Percentiles rank a stretch among this genome's conserved stretches.
Evolutionary conservation across 2,888 invertebrate genomes (phyloP).

Genomic region (Fragum whitleyi): DNA sequence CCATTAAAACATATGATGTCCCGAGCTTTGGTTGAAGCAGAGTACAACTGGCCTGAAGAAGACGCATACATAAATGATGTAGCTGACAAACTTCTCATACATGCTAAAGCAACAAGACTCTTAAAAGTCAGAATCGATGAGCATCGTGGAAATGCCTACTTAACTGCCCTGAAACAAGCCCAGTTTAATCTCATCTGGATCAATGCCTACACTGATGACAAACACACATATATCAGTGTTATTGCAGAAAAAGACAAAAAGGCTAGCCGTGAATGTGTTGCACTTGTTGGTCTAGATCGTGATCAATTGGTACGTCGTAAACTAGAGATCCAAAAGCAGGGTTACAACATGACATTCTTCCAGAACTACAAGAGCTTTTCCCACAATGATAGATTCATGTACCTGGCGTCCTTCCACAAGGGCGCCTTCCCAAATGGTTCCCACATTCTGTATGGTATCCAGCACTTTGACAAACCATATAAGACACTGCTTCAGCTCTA

Average conservation of each 20-base stretch:
- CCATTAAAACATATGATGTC: constrained; percentile 72
- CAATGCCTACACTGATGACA: constrained; percentile 72
- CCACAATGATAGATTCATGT: constrained; percentile 68
- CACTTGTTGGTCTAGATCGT: constrained; percentile 74
- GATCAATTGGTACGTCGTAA: constrained; percentile 71
- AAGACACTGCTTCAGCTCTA: constrained; percentile 76
- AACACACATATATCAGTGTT: constrained; percentile 74
- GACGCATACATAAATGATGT: constrained; percentile 74
- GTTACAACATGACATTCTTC: constrained; percentile 79
- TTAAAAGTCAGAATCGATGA: constrained; percentile 77
- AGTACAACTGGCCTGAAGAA: constrained; percentile 63
- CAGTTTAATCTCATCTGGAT: constrained; percentile 78
- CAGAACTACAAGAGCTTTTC: constrained; percentile 80
- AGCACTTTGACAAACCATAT: constrained; percentile 78
- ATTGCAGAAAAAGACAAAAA: constrained; percentile 68
- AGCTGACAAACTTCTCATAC: constrained; percentile 69
- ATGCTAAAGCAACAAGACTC: constrained; percentile 62
- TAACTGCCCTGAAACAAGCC: constrained; percentile 73
- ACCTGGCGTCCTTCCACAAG: constrained; percentile 77
- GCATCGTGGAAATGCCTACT: constrained; percentile 77
- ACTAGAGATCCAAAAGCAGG: constrained; percentile 69
- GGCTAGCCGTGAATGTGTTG: constrained; percentile 67
- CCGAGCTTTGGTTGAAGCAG: constrained; percentile 66
- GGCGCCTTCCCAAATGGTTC: constrained; percentile 70
- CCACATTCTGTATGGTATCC: constrained; percentile 76